A percentile compares a stretch with the other conserved stretches of the same genome.
These are phyloP conservation scores for Tineola bisselliella DNA, from an alignment of 2,888 invertebrate species.

Conservation along the genomic window DNA sequence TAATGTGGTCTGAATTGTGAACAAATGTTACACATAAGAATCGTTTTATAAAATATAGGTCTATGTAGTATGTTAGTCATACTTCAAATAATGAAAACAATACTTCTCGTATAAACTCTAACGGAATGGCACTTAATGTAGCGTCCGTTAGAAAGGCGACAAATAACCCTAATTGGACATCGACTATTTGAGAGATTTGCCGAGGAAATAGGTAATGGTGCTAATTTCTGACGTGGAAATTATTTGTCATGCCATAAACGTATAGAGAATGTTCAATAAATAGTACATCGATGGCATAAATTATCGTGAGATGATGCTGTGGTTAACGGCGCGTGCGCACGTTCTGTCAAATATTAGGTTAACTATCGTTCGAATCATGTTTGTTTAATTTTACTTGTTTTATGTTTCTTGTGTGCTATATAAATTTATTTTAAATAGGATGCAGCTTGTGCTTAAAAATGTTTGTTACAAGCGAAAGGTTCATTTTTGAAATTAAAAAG, in stretches of 20 bases:
- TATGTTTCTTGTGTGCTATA: not conserved
- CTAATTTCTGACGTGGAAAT: conserved; percentile 34
- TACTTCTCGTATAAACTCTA: conserved; percentile 16
- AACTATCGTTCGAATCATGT: not conserved
- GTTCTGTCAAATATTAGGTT: conserved; percentile 19
- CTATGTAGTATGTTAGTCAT: no score
- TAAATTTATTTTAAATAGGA: no score
- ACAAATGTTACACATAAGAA: no score
- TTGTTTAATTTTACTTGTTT: not conserved
- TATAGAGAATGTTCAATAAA: conserved; percentile 26
- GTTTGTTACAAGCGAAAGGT: no score
- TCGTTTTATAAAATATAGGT: no score
- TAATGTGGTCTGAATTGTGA: no score
- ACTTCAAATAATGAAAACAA: not conserved
- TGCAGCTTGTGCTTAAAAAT: no score
- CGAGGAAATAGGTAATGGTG: conserved; percentile 36
- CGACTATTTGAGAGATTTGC: conserved; percentile 34
- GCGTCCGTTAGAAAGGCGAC: conserved; percentile 19
- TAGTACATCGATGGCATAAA: conserved; percentile 35
- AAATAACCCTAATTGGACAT: conserved; percentile 31
- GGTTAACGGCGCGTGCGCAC: conserved; percentile 36
- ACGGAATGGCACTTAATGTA: conserved; percentile 16
- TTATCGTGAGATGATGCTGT: conserved; percentile 48
- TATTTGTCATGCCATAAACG: not conserved
- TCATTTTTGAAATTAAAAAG: no score